Conservation (phyloP, 2,888 invertebrate species). For the Epirrita christyi region DNA sequence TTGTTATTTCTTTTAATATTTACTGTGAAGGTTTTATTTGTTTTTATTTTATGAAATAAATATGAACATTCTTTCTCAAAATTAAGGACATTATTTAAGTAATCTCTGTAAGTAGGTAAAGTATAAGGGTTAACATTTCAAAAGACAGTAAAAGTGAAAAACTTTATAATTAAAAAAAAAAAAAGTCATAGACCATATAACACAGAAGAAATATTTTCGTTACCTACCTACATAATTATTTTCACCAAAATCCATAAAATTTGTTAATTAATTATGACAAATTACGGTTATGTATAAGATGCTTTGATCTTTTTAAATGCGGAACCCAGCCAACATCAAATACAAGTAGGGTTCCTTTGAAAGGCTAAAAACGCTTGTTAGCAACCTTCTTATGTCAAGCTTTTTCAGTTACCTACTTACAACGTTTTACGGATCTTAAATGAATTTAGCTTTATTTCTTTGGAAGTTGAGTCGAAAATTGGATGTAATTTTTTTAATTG, state of each 20-base stretch:
- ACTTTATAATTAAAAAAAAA: too few relatives aligned
- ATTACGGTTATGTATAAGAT: constrained; percentile 1
- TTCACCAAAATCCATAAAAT: too few relatives aligned
- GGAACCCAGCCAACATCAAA: constrained; percentile 15
- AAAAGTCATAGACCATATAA: too few relatives aligned
- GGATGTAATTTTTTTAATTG: neutral
- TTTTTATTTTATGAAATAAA: too few relatives aligned
- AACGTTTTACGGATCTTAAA: neutral
- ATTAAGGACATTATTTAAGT: too few relatives aligned
- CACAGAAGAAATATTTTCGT: too few relatives aligned
- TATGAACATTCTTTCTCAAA: too few relatives aligned
- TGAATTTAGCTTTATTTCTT: constrained; percentile 1
- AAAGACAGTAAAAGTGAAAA: too few relatives aligned
- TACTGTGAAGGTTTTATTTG: too few relatives aligned
- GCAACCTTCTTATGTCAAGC: constrained; percentile 25
- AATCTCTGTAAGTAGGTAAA: too few relatives aligned
- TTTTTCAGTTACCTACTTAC: neutral
- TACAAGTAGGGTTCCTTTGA: constrained; percentile 33
- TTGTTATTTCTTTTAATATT: constrained; percentile 1
- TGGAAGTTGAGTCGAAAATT: constrained; percentile 6
- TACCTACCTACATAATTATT: too few relatives aligned
- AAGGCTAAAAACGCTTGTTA: constrained; percentile 34
- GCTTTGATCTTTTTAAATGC: constrained; percentile 20
- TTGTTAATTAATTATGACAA: neutral
- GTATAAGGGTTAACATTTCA: too few relatives aligned